Base-by-base conservation (phyloP, 2,797 vertebrate species). In the Bryconaethiops microstoma region DNA sequence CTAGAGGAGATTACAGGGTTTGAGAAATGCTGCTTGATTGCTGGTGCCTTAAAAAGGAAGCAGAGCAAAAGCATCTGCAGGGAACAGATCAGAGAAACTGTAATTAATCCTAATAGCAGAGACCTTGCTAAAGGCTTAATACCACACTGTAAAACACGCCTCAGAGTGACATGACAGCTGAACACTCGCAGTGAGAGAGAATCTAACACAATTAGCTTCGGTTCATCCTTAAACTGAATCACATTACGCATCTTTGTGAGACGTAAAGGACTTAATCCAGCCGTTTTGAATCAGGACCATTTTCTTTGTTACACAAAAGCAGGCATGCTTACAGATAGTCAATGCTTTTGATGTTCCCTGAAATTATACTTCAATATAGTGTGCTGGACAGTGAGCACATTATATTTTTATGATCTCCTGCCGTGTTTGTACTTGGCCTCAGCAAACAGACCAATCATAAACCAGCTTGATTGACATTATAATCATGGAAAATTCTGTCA, bases 91-190 rank as follows among this genome's bases (percentile, higher is more conserved):
- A 82, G 59, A 73, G 57, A 73, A 82, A 82, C 77, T 78, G 81
- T 75, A 78, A 82, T 82, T 75, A 75, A 82, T 78, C 76, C 81
- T 75, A 82, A 82, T 75, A 77, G 70, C 70, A 73, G 54, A 77
- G 76, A 77, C 76, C 65, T 57, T 69, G 70, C 52, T 74, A 13
- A 54, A 78, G 77, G 81, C 71, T 55, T 57, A 57, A 73, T 57
- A 57, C 52, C 71, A 74, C 54, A 59, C 69, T 54, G 48, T 72
- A 72, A 50, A 21, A 50, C 50, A 29, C 16, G 23, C 23, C 29
- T 72, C 12, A 72, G 52, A 54, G 50, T 54, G 69, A 54, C 8
- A 10, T 72, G 69, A 72, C 45, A 50, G 64, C 64, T 69, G 21
- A 54, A 45, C 40, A 40, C 5, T 68, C 40, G 4, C 40, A 68